These are phyloP conservation scores for Mythimna impura DNA, from an alignment of 2,888 invertebrate species.

Conservation along the genomic window DNA sequence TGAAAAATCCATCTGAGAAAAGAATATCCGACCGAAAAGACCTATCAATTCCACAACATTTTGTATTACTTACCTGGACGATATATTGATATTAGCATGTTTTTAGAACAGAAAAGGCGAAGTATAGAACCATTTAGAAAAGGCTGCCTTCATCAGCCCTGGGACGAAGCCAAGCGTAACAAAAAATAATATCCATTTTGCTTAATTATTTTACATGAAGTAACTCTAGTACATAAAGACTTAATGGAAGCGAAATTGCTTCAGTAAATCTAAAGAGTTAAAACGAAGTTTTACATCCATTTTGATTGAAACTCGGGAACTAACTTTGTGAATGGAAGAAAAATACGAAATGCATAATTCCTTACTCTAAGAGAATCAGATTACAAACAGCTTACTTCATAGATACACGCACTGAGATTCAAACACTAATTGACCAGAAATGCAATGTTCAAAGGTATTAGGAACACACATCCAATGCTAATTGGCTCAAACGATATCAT, in stretches of 20 bases:
- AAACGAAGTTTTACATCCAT: conserved; percentile 40
- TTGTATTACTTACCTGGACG: background rate
- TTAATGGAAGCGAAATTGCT: conserved; percentile 36
- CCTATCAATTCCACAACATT: background rate
- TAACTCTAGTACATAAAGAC: conserved; percentile 33
- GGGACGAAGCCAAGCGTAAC: conserved; percentile 24
- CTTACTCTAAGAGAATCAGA: conserved; percentile 13
- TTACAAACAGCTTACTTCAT: conserved; percentile 5
- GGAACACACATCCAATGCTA: conserved; percentile 22
- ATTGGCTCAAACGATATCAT: conserved; percentile 35
- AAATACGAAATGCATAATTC: conserved; percentile 35
- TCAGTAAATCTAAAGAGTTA: conserved; percentile 42
- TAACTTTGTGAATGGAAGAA: conserved; percentile 44
- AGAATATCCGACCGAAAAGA: no score
- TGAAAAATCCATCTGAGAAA: background rate
- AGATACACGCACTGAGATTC: background rate
- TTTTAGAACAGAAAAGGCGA: background rate
- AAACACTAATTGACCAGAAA: conserved; percentile 45
- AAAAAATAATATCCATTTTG: conserved; percentile 7
- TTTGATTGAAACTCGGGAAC: conserved; percentile 45
- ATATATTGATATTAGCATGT: background rate
- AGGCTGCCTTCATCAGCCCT: background rate
- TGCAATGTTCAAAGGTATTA: conserved; percentile 39
- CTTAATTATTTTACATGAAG: conserved; percentile 40
- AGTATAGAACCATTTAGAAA: background rate